Percentiles rank a stretch among this genome's conserved stretches.
phyloP scores from a whole-genome alignment of 2,113 vertebrate species.

The Tretioscincus oriximinensis region DNA sequence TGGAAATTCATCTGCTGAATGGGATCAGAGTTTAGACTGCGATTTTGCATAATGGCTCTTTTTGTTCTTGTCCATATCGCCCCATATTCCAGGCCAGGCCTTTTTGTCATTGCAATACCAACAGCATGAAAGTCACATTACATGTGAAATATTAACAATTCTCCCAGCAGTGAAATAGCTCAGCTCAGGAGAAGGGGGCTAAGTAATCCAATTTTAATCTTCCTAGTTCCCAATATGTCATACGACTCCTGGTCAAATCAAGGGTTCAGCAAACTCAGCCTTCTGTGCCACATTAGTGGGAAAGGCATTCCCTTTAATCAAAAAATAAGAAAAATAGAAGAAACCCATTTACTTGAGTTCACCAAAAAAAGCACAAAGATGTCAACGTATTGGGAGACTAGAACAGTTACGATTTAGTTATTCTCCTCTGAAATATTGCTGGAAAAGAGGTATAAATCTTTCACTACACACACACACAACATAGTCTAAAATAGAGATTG shows the following conservation, averaged over 20 bases:
- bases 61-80: neutral
- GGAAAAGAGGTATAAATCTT: conserved; percentile 8
- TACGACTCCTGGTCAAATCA: conserved; percentile 35
- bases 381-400: conserved; percentile 20
- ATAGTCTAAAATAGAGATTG: conserved; percentile 16
- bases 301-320: conserved; percentile 12
- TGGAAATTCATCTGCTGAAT: conserved; percentile 3
- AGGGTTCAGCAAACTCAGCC: conserved; percentile 1
- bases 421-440: conserved; percentile 6
- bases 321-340: neutral
- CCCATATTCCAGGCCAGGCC: conserved; percentile 30
- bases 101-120: conserved; percentile 17
- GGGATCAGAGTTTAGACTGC: conserved; percentile 39
- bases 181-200: neutral
- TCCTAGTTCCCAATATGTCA: conserved; percentile 18
- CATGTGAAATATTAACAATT: conserved; percentile 44
- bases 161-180: conserved; percentile 33
- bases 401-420: conserved; percentile 22
- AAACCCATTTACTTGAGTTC: conserved; percentile 45
- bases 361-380: conserved; percentile 24
- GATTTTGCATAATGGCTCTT: neutral
- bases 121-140: conserved; percentile 24
- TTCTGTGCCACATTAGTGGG: conserved; percentile 19
- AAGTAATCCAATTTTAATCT: conserved; percentile 55
- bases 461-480: neutral